Conservation (phyloP, 1,140 invertebrate genomes). For the Cydia amplana region DNA sequence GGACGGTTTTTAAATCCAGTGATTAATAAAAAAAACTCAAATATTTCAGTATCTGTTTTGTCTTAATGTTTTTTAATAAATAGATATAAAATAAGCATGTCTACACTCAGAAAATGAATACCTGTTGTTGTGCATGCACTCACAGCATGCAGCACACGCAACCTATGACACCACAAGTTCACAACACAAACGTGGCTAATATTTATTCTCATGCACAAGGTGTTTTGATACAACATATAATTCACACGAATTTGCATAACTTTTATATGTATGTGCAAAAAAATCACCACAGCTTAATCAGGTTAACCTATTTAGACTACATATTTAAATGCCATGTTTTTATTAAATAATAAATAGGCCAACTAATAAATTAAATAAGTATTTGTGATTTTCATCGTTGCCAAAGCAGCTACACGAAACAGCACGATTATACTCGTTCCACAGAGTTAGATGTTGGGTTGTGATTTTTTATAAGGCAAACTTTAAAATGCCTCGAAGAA, state of each 20-base stretch:
- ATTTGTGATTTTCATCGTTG: too few relatives aligned
- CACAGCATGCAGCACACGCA: conserved; percentile 22
- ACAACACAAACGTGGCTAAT: neutral
- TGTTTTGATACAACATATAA: neutral
- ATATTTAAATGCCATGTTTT: neutral
- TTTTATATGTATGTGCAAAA: neutral
- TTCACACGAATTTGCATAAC: neutral
- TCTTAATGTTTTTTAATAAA: neutral
- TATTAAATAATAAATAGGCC: too few relatives aligned
- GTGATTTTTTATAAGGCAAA: neutral
- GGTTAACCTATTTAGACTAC: neutral
- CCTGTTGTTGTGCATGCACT: neutral
- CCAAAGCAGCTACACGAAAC: neutral
- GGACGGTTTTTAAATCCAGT: neutral
- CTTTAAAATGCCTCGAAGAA: conserved; percentile 14
- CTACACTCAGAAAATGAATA: neutral
- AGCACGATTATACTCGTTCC: neutral
- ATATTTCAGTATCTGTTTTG: neutral
- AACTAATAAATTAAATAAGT: too few relatives aligned
- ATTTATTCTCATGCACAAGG: conserved; percentile 11
- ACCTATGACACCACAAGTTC: conserved; percentile 19
- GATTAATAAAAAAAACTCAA: neutral
- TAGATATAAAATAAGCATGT: neutral
- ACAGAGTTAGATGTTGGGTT: neutral
- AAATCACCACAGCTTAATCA: neutral